Evolutionary conservation across 1,140 invertebrate genomes (phyloP).

Genomic region (Camponotus floridanus): DNA sequence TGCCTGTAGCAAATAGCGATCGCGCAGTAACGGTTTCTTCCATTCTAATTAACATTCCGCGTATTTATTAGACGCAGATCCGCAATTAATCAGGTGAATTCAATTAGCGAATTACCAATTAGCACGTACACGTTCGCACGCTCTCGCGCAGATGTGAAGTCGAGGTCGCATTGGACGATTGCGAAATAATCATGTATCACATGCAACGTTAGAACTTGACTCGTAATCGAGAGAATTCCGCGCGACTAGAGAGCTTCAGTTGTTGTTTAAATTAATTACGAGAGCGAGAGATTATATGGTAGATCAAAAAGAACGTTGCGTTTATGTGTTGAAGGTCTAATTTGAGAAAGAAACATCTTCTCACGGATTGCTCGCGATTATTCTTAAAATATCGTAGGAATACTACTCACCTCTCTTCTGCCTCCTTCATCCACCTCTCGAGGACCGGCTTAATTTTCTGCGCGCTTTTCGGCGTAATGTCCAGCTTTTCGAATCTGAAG

Average conservation of each 20-base stretch:
- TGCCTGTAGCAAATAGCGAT: constrained; percentile 43
- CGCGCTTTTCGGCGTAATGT: constrained; percentile 99
- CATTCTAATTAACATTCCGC: constrained; percentile 82
- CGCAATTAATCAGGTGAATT: constrained; percentile 83
- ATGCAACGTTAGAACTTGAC: constrained; percentile 30
- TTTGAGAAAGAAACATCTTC: not conserved
- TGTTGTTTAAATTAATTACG: constrained; percentile 37
- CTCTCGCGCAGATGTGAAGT: constrained; percentile 64
- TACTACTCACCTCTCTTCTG: constrained; percentile 95
- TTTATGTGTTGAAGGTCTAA: not conserved
- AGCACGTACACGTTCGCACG: constrained; percentile 79
- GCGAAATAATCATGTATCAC: constrained; percentile 70
- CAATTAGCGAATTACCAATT: constrained; percentile 84
- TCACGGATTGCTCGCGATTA: not conserved
- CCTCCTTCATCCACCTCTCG: constrained; percentile 99
- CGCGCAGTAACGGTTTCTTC: constrained; percentile 68
- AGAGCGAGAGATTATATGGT: not conserved
- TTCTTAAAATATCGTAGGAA: constrained; percentile 15
- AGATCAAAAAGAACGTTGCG: not conserved
- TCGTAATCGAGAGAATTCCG: constrained; percentile 3
- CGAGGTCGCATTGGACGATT: constrained; percentile 76
- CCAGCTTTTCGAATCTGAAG: constrained; percentile 99
- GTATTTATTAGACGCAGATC: constrained; percentile 82
- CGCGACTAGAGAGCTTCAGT: not conserved
- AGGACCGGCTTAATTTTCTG: constrained; percentile 99